Evolutionary conservation across 64 coral and sea anemone genomes (phyloP).

Genomic region (Hydrozoanthus tunicans): DNA sequence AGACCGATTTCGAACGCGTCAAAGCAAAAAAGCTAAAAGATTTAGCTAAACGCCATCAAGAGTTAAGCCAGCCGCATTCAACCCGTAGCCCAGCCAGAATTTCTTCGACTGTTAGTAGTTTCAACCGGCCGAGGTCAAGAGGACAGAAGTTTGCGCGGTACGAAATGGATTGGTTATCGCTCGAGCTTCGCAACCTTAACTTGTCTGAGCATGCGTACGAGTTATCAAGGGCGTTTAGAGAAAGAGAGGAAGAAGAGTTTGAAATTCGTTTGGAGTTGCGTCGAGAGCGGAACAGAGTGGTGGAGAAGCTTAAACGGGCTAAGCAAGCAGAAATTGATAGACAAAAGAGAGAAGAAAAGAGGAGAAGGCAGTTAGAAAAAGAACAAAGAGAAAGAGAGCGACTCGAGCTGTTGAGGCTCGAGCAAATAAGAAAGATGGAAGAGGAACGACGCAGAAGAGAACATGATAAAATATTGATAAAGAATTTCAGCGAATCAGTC

Average conservation of each 20-base stretch:
- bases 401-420: slow-evolving; percentile 7
- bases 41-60: no score
- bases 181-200: slow-evolving; percentile 52
- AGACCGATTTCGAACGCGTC: slow-evolving; percentile 47
- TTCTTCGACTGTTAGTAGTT: background rate
- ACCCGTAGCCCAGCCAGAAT: no score
- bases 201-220: slow-evolving; percentile 39
- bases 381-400: slow-evolving; percentile 42
- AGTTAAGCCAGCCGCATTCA: background rate
- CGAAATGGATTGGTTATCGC: slow-evolving; percentile 52
- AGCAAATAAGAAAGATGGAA: slow-evolving; percentile 7
- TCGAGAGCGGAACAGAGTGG: background rate
- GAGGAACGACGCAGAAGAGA: slow-evolving; percentile 52
- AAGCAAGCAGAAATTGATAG: slow-evolving; percentile 50
- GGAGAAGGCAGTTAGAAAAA: slow-evolving; percentile 12
- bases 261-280: slow-evolving; percentile 40
- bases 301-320: slow-evolving; percentile 11
- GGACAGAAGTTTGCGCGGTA: slow-evolving; percentile 50
- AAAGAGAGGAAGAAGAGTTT: slow-evolving; percentile 54
- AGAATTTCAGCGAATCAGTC: slow-evolving; percentile 23
- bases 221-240: slow-evolving; percentile 13
- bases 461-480: slow-evolving; percentile 54
- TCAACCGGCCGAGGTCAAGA: background rate
- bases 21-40: background rate
- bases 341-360: slow-evolving; percentile 40